Base-by-base conservation (phyloP, 2,888 invertebrate species). In the Bruchidius siliquastri region DNA sequence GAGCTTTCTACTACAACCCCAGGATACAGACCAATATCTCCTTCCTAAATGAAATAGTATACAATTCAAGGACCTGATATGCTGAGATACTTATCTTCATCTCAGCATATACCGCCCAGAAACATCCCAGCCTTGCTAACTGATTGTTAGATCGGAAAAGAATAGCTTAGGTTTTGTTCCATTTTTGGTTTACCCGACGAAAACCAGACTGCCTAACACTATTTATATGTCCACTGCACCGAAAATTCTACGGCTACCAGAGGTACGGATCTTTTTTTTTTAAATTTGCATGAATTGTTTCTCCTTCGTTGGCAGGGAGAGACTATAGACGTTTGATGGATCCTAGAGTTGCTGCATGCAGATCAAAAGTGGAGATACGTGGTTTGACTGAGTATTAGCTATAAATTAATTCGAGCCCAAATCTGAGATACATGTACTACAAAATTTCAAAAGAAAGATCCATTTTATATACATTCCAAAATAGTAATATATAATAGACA, bases 201-300 rank as follows among this genome's bases (percentile, higher is more conserved):
- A 26, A 26, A 49, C 49, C 49, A 8, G 49, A 8, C 49, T 49
- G 49, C 13, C 49, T 72, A 68, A 71, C 72, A 69, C 72, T 72
- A 75, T 75, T 74, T 75, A 75, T 75, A 73, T 74, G 74, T 69
- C 69, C 71, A 73, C 73, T 74, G 73, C 71, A n/a, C 66, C 71
- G 68, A 73, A 74, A 73, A 71, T 74, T 74, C 73, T 71, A 68
- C n/a, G 22, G 26, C 71, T 22, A 70, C 67, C 49, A 3, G 49
- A 32, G 21, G 18, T 70, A 72, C 21, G 66, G 66, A 70, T 69
- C 71, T 71, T 72, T 74, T 72, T 75, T 75, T 72, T 49, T 49
- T 22, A 72, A 49, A 72, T 75, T 75, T 75, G 72, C 75, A 75
- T 67, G 68, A 71, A 26, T 26, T 68, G 49, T 49, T 49, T 49